These are phyloP conservation scores for Morone saxatilis DNA, from an alignment of 2,113 vertebrate species.

Conservation along the genomic window DNA sequence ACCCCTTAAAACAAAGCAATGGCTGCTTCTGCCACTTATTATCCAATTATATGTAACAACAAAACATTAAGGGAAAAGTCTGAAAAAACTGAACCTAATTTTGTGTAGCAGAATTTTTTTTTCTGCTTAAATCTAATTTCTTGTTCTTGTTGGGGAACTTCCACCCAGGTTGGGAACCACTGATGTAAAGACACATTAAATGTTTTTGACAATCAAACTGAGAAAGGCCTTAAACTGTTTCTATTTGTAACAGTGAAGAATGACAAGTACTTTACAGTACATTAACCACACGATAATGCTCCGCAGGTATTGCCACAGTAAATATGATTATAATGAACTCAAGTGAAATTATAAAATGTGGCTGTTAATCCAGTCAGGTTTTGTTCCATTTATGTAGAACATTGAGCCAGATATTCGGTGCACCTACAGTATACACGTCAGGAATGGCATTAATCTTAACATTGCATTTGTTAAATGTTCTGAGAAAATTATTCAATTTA, in stretches of 20 bases:
- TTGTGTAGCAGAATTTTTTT: neutral
- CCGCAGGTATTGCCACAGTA: slow-evolving; percentile 15
- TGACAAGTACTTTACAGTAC: neutral
- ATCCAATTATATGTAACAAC: neutral
- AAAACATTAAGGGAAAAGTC: neutral
- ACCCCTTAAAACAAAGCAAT: neutral
- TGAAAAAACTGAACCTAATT: neutral
- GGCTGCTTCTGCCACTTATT: neutral
- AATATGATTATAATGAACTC: slow-evolving; percentile 43
- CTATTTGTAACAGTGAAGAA: slow-evolving; percentile 12
- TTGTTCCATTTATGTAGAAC: slow-evolving; percentile 12
- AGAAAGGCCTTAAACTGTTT: slow-evolving; percentile 5
- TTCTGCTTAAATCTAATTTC: neutral
- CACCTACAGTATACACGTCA: neutral
- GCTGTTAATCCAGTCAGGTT: slow-evolving; percentile 41
- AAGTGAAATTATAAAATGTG: slow-evolving; percentile 2
- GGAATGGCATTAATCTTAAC: slow-evolving; percentile 8
- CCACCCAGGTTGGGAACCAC: neutral
- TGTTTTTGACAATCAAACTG: neutral
- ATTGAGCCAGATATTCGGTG: neutral
- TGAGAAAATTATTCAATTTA: slow-evolving; percentile 23
- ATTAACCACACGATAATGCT: slow-evolving; percentile 12
- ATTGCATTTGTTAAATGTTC: neutral
- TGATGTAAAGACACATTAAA: neutral
- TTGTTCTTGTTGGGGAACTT: neutral